phyloP scores from a whole-genome alignment of 2,888 invertebrate species.

The Tipula helvola region DNA sequence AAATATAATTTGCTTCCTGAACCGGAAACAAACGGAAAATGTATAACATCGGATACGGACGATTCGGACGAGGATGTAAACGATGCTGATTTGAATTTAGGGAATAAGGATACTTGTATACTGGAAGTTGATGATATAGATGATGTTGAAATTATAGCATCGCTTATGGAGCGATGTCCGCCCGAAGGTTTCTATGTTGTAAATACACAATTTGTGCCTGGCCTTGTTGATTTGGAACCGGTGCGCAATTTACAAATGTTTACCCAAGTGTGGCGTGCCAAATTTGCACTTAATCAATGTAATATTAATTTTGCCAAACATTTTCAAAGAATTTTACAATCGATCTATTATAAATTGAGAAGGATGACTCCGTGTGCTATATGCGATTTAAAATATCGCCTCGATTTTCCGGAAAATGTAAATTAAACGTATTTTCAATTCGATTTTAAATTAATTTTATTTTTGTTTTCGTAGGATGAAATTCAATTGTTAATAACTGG shows the following conservation, averaged over 20 bases:
- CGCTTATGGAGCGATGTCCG: constrained; percentile 59
- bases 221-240: constrained; percentile 51
- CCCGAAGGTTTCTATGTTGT: constrained; percentile 69
- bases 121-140: constrained; percentile 76
- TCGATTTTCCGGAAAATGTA: constrained; percentile 77
- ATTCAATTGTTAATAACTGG: constrained; percentile 59
- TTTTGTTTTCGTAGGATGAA: constrained; percentile 40
- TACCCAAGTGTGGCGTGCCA: constrained; percentile 65
- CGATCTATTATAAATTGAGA: constrained; percentile 79
- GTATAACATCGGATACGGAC: constrained; percentile 41
- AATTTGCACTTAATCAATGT: constrained; percentile 40
- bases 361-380: constrained; percentile 79
- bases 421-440: constrained; percentile 17
- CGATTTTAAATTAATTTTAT: constrained; percentile 6
- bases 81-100: constrained; percentile 53
- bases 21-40: constrained; percentile 10
- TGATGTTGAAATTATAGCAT: constrained; percentile 61
- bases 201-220: constrained; percentile 65
- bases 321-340: constrained; percentile 48
- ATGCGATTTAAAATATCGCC: constrained; percentile 64
- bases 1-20: constrained; percentile 30
- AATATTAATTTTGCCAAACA: constrained; percentile 42
- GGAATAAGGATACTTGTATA: constrained; percentile 69
- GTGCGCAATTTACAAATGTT: constrained; percentile 70
- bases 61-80: constrained; percentile 52